phyloP scores from a whole-genome alignment of 2,113 vertebrate genomes.

The Corvus moneduloides region DNA sequence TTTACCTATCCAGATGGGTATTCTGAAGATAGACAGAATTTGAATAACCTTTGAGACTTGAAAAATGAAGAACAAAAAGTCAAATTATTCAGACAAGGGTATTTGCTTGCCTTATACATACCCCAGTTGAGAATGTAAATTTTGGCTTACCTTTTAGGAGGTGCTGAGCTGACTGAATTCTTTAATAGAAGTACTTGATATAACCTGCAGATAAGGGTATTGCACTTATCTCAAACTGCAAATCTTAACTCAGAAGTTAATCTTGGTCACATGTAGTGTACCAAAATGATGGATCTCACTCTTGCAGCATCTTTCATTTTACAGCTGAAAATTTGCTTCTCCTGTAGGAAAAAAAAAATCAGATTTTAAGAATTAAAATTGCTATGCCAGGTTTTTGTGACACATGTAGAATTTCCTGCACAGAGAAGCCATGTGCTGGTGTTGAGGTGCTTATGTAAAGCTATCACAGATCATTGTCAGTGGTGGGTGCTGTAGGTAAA shows the following conservation, averaged over 20 bases:
- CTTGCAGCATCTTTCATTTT: background rate
- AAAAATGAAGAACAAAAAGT: background rate
- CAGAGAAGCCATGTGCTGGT: background rate
- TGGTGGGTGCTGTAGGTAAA: background rate
- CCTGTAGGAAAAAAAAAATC: background rate
- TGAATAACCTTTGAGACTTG: background rate
- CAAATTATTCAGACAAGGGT: background rate
- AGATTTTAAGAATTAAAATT: background rate
- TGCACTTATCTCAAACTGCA: background rate
- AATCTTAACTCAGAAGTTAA: background rate
- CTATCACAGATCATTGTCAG: too few relatives aligned
- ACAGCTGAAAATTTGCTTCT: background rate
- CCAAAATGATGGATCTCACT: background rate
- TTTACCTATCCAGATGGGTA: background rate
- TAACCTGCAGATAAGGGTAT: background rate
- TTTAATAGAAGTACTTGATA: background rate
- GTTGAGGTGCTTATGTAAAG: background rate
- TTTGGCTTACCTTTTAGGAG: background rate
- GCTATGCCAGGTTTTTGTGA: background rate
- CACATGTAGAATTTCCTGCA: background rate
- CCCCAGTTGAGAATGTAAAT: background rate
- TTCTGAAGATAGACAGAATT: background rate
- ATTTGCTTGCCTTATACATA: background rate
- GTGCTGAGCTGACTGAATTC: background rate
- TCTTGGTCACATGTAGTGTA: background rate